Base-by-base conservation (phyloP, 2,113 vertebrate species). In the Potamarius usumacintae region DNA sequence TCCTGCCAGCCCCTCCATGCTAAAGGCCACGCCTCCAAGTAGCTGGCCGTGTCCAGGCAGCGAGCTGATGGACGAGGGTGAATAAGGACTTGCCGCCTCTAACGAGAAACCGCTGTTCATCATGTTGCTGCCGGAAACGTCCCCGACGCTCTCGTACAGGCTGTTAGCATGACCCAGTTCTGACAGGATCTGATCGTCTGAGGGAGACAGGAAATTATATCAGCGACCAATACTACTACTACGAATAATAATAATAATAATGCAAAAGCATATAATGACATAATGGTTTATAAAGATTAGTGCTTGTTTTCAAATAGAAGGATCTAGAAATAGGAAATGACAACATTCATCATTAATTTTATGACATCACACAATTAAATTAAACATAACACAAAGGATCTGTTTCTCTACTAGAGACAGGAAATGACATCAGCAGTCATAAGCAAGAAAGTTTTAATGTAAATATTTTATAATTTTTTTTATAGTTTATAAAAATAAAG, bases 171-270 rank as follows among this genome's bases (percentile, higher is more conserved):
- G 98, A 92, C 98, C 94, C 20, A 99, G 96, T 90, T 99, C 98
- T 9, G 98, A 97, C 93, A 99, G 96, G 91, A 99, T 98, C 92
- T 99, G 98, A 82, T 99, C 98, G 63, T 99, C 98, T 99, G 96
- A 91, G 15, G 91, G 76, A 91, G 89, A 48, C 10, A 90, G 58
- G 67, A 77, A 81, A 14, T 30, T 86, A 89, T 57, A 82, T 84
- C 78, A 87, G 17, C 2, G 30, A 34, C 30, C 62, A 12, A 9
- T 9, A 53, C 11, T 53, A 53, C 53, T 42, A 42, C 7, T 53
- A 53, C 8, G 11, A 11, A 11, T 0, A 10, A 12, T 15, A 57
- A 57, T 2, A 57, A 57, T 2, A 11, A 12, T 12, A 12, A 2
- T 57, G 11, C 12, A 57, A 12, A 57, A 11, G 2, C 42, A 42